Evolutionary conservation across 2,888 invertebrate species (phyloP).

Genomic region (Drosophila multiciliata): DNA sequence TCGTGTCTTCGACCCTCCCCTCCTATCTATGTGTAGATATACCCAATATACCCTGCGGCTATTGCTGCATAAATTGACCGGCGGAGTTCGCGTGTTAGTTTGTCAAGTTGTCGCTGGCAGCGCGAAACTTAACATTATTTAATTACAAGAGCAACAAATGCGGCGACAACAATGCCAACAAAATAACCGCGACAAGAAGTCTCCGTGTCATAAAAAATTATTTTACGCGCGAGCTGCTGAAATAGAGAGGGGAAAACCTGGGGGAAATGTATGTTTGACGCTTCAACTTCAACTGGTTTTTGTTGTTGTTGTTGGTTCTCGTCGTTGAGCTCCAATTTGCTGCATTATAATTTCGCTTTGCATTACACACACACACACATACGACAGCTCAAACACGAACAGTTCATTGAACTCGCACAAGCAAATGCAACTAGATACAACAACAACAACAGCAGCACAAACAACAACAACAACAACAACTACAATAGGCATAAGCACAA

Average conservation of each 20-base stretch:
- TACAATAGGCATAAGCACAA: conserved; percentile 59
- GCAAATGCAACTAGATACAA: conserved; percentile 40
- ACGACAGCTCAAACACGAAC: conserved; percentile 33
- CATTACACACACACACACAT: conserved; percentile 59
- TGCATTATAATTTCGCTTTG: conserved; percentile 75
- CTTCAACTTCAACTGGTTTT: conserved; percentile 59
- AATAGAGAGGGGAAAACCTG: conserved; percentile 1
- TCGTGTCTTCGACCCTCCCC: neutral
- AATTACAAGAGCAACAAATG: conserved; percentile 72
- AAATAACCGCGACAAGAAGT: conserved; percentile 54
- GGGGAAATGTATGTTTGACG: conserved; percentile 19
- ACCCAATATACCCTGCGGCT: neutral
- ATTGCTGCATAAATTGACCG: conserved; percentile 41
- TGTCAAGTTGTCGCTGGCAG: conserved; percentile 52
- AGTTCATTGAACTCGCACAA: conserved; percentile 47
- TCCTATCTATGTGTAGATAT: neutral
- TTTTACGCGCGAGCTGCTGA: conserved; percentile 46
- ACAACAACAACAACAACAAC: conserved; percentile 33
- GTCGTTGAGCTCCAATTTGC: conserved; percentile 60
- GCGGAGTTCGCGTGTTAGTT: conserved; percentile 61
- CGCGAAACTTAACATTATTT: conserved; percentile 70
- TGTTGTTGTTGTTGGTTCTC: conserved; percentile 23
- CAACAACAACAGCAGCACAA: conserved; percentile 24
- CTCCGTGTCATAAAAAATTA: conserved; percentile 74
- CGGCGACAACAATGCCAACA: conserved; percentile 60